Base-by-base conservation (phyloP, 1,140 invertebrate genomes). In the Epicauta chinensis region DNA sequence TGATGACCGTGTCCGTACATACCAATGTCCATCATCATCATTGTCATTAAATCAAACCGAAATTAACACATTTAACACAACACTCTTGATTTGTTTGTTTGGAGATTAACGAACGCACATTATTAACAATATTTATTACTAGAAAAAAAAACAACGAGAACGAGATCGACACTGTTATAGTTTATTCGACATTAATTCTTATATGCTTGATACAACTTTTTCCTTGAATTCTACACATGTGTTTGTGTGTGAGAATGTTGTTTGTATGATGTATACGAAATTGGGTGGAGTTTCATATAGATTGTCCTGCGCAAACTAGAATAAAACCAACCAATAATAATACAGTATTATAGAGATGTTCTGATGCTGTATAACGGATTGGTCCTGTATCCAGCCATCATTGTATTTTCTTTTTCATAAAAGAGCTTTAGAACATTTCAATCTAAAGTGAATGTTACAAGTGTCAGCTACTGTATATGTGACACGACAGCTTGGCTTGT, bases 21-120 rank as follows among this genome's bases (percentile, higher is more conserved):
- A 42, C 71, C 76, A 73, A 83, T 77, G 77, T 83, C 81, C 81
- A 83, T 83, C 79, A 78, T 83, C 74, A 79, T 79, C 77, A 78
- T 79, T 69, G 69, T 76, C 65, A 36, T 41, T 38, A 34, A 13
- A 16, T 11, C 10, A 23, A 23, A 5, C 7, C 1, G 4, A 23
- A 23, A 23, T 23, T 23, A 23, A 11, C 10, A 34, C 10, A 30
- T 30, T 5, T 30, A 10, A 5, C 29, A 30, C 32, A 23, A 23
- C 23, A 23, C 23, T 23, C 7, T 7, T 23, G 23, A 23, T 23
- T 23, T 23, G 23, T 23, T 23, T 23, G 7, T 23, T 23, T 23
- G 23, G 2, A 23, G 7, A 23, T 23, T 23, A 23, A 23, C 7
- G 1, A 23, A 23, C n/a, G n/a, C n/a, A n/a, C n/a, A n/a, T n/a